Evolutionary conservation across 1,140 invertebrate genomes (phyloP).

Genomic region (Ostrea edulis): DNA sequence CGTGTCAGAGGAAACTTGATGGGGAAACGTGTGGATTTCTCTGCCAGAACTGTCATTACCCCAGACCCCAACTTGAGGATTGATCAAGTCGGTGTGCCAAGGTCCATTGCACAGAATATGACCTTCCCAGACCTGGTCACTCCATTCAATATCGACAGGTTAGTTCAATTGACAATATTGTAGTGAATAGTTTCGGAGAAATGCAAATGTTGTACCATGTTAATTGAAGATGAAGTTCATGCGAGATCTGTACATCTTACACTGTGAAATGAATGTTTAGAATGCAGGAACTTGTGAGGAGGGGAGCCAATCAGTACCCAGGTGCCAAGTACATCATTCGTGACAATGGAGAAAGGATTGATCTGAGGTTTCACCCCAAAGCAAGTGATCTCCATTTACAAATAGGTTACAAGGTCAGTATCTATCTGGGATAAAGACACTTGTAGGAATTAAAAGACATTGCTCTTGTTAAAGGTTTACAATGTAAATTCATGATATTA

Average conservation of each 20-base stretch:
- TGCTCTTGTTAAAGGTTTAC: not conserved
- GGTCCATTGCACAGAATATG: conserved; percentile 98
- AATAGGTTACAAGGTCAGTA: conserved; percentile 93
- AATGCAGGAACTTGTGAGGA: conserved; percentile 96
- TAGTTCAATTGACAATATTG: conserved; percentile 54
- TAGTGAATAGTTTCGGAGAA: not conserved
- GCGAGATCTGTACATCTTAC: not conserved
- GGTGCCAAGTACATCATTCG: conserved; percentile 99
- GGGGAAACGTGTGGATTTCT: conserved; percentile 99
- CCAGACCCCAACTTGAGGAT: conserved; percentile 99
- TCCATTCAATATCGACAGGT: conserved; percentile 98
- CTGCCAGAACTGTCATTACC: conserved; percentile 99
- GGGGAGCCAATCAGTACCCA: conserved; percentile 99
- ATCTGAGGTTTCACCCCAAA: conserved; percentile 98
- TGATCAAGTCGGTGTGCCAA: conserved; percentile 97
- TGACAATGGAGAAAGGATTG: conserved; percentile 99
- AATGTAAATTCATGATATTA: too few species aligned
- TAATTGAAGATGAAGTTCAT: not conserved
- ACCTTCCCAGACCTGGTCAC: conserved; percentile 99
- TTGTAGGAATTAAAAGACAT: not conserved
- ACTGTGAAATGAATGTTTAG: conserved; percentile 79
- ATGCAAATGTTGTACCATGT: not conserved
- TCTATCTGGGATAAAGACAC: not conserved
- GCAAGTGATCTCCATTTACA: conserved; percentile 98
- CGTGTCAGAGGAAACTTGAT: conserved; percentile 99